Evolutionary conservation across 2,113 vertebrate genomes (phyloP).

Genomic region (Zapornia atra): DNA sequence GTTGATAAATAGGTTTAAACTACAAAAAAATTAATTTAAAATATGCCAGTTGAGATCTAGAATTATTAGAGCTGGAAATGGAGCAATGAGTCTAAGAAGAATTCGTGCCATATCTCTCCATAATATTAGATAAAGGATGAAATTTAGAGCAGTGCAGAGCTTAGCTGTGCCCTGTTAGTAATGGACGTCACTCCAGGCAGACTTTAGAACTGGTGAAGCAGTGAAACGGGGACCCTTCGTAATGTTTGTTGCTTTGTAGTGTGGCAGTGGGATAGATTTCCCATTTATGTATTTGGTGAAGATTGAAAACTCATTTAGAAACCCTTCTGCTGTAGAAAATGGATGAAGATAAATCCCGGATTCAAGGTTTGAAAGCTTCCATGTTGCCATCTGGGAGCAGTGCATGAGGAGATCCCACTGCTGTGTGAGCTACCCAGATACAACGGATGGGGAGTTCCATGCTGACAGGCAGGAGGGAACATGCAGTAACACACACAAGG

Average conservation of each 20-base stretch:
- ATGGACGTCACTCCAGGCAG: not conserved
- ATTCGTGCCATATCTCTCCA: not conserved
- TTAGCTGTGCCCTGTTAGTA: not conserved
- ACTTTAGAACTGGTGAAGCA: not conserved
- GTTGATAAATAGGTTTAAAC: conserved; percentile 77
- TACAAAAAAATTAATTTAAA: conserved; percentile 67
- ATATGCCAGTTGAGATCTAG: conserved; percentile 35
- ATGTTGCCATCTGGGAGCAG: not conserved
- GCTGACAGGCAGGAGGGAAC: too few species aligned
- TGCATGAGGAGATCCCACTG: not conserved
- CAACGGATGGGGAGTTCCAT: not conserved
- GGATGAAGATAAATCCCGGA: not conserved
- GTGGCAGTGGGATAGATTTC: rapidly evolving
- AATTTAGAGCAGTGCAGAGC: not conserved
- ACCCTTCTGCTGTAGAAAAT: not conserved
- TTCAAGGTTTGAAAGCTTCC: not conserved
- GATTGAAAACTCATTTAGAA: not conserved
- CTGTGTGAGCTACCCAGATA: not conserved
- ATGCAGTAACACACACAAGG: rapidly evolving
- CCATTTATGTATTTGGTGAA: not conserved
- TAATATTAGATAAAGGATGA: not conserved
- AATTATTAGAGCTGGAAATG: conserved; percentile 26
- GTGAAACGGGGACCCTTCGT: not conserved
- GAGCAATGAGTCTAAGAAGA: conserved; percentile 4
- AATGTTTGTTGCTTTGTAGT: not conserved